Base-by-base conservation (phyloP, 2,797 vertebrate genomes). In the Synaphobranchus kaupii region DNA sequence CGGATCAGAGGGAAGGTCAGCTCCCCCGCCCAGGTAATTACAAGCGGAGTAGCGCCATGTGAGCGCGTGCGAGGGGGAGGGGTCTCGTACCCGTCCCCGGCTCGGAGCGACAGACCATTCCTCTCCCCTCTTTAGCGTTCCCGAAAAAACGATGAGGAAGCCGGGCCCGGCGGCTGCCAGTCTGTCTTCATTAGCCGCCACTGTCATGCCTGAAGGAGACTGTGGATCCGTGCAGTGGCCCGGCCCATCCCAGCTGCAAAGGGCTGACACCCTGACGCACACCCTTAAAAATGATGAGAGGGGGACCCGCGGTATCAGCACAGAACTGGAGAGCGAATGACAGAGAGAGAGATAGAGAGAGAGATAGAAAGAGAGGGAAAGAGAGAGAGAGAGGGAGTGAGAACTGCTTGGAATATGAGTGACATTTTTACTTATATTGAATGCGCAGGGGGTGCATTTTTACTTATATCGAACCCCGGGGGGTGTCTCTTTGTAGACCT, bases 401-500 rank as follows among this genome's bases (percentile, higher is more conserved):
- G 60, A 66, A 7, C 4, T n/a, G 22, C 25, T 66, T 25, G 60
- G 4, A 66, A 66, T 66, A 66, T 66, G 22, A 66, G 7, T 66
- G 60, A 9, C 60, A 25, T 66, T 66, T 66, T 9, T 7, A 22
- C 7, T 63, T 12, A 34, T 20, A 84, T 54, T 13, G n/a, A n/a
- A n/a, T n/a, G n/a, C n/a, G n/a, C n/a, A n/a, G n/a, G n/a, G n/a
- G n/a, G n/a, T n/a, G n/a, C 60, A 25, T 66, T 66, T 66, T 9
- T 7, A 22, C 7, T 63, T 12, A 34, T 20, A 84, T 54, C n/a
- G n/a, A n/a, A n/a, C n/a, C n/a, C n/a, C n/a, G n/a, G n/a, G n/a
- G n/a, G n/a, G n/a, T n/a, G n/a, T n/a, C n/a, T 13, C 88, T 90
- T 92, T 92, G 50, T 81, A 52, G 84, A 90, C 88, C 92, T 90